phyloP scores from a whole-genome alignment of 2,113 vertebrate species.

The Riparia riparia region DNA sequence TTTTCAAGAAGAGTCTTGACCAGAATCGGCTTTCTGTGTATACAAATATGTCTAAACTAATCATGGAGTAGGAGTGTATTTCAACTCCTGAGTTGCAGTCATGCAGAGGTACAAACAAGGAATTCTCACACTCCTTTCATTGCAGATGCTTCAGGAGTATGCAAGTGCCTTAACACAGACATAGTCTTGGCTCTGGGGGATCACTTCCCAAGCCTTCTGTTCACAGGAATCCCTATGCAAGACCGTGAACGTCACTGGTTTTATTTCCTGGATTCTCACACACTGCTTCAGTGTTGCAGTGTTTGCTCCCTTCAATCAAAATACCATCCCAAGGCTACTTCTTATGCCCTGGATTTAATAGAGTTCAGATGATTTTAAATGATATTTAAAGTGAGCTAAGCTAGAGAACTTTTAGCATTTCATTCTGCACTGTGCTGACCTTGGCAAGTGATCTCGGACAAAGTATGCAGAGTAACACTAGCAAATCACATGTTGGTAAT shows the following conservation, averaged over 20 bases:
- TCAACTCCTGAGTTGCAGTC: fast-evolving
- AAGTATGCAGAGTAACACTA: slow-evolving; percentile 16
- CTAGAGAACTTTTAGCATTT: neutral
- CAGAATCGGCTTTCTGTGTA: neutral
- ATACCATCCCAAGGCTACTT: neutral
- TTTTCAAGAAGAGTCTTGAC: neutral
- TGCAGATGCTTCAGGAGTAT: neutral
- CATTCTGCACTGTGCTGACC: neutral
- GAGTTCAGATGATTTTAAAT: neutral
- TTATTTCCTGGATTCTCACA: neutral
- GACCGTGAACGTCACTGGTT: fast-evolving
- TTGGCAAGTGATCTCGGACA: neutral
- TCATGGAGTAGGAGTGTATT: neutral
- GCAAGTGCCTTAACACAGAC: neutral
- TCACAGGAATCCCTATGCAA: neutral
- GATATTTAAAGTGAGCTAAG: neutral
- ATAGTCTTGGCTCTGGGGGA: neutral
- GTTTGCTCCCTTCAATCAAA: neutral
- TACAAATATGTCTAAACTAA: neutral
- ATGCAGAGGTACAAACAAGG: neutral
- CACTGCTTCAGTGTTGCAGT: neutral
- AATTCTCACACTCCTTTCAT: neutral
- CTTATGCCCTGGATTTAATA: neutral
- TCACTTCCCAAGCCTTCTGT: neutral
- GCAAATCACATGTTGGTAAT: slow-evolving; percentile 52